phyloP scores from a whole-genome alignment of 2,113 vertebrate genomes.

The Zeus faber region DNA sequence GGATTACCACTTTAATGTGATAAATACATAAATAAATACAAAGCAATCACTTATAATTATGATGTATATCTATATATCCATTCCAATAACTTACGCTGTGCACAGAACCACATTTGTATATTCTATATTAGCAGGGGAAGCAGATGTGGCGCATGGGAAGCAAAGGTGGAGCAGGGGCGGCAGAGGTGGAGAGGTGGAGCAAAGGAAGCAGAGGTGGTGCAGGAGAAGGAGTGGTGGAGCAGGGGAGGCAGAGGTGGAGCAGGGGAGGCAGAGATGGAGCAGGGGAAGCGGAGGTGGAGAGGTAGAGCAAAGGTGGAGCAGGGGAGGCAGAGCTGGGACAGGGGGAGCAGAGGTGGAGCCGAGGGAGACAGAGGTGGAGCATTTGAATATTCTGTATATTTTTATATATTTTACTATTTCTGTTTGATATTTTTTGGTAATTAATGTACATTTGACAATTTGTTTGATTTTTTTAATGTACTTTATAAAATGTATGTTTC shows the following conservation, averaged over 20 bases:
- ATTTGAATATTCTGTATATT: not conserved
- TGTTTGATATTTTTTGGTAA: not conserved
- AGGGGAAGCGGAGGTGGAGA: not conserved
- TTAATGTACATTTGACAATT: not conserved
- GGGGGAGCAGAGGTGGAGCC: not conserved
- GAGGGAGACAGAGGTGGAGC: not conserved
- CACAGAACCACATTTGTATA: too few relatives aligned
- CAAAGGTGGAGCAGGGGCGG: too few relatives aligned
- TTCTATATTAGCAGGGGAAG: too few relatives aligned
- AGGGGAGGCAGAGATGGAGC: not conserved
- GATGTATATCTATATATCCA: too few relatives aligned
- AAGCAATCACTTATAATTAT: too few relatives aligned
- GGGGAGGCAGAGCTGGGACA: not conserved
- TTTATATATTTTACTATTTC: constrained; percentile 9
- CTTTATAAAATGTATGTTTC: too few relatives aligned
- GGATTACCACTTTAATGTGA: too few relatives aligned
- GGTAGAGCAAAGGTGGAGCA: not conserved
- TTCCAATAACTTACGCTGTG: too few relatives aligned
- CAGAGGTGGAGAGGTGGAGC: too few relatives aligned
- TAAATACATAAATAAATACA: too few relatives aligned
- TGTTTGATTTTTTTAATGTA: too few relatives aligned
- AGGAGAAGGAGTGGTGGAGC: not conserved
- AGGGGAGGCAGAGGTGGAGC: not conserved
- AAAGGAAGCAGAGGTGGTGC: not conserved
- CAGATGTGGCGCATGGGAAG: not conserved